Evolutionary conservation across 2,113 vertebrate genomes (phyloP), one percentile per base, ranked within the genome.

Genomic region (Procapra przewalskii): DNA sequence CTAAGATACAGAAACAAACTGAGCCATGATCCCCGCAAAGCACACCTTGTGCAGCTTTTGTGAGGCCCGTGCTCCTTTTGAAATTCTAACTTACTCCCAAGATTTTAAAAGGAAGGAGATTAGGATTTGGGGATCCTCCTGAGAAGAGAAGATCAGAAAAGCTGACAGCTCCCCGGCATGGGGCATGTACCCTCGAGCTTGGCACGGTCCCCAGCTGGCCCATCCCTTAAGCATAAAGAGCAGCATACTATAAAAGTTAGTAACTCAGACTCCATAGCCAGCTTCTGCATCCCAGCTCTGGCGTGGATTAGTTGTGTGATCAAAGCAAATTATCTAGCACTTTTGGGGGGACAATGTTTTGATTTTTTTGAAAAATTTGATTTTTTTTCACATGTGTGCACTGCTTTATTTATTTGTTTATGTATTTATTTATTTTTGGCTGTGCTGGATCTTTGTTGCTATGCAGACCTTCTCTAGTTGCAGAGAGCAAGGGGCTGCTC

Each of bases 1-100:
- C 4, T 0, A 59, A 52, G 84, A 21, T 33, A 2, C 54, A 94
- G 31, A 45, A 59, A 45, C 2, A 0, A 23, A 81, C 67, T 11
- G 60, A 84, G 21, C 23, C 0, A 0, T 9, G 31, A 43, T 29
- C 15, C 50, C 3, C 0, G 0, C 54, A 40, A 31, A 36, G 43
- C 79, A 45, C 40, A 15, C 48, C 60, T 7, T 15, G 54, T 43
- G 12, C 25, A 82, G 48, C 67, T 50, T 96, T 50, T 60, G 50
- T 43, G 84, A 62, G 36, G 25, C 19, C 19, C 33, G 3, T 6
- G 23, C 10, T 3, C 75, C 62, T 81, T 48, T 25, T 5, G 27
- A 75, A 40, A 40, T 50, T 52, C 55, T 23, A 52, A 27, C 27
- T 92, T 45, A 71, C 48, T 62, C 50, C 55, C 75, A 52, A 80